A percentile compares a stretch with the other conserved stretches of the same genome.
These are phyloP conservation scores for Pheosia tremula DNA, from an alignment of 2,888 invertebrate species.

Conservation along the genomic window DNA sequence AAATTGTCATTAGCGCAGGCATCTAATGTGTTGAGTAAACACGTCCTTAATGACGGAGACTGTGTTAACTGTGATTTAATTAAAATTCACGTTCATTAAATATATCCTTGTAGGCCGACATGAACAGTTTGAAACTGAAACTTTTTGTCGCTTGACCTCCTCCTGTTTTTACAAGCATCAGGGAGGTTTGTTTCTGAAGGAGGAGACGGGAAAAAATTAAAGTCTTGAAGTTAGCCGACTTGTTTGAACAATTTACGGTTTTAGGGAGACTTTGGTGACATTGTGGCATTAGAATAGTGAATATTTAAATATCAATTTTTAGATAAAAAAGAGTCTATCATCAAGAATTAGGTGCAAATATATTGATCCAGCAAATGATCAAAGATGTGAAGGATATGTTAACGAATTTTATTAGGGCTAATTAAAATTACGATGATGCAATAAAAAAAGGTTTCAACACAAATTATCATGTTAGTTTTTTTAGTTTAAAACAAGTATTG, in stretches of 20 bases:
- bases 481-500: background rate
- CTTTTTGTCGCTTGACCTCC: conserved; percentile 29
- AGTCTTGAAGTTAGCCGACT: conserved; percentile 4
- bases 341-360: no score
- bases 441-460: no score
- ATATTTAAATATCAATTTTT: no score
- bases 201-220: background rate
- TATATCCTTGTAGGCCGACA: conserved; percentile 29
- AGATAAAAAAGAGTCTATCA: no score
- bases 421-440: no score
- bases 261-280: background rate
- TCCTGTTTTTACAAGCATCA: conserved; percentile 24
- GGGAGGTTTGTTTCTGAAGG: conserved; percentile 24
- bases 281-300: background rate
- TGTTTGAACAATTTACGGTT: background rate
- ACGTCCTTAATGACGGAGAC: conserved; percentile 35
- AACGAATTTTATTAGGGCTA: no score
- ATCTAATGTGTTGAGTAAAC: conserved; percentile 41
- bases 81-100: conserved; percentile 33
- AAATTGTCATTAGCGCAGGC: conserved; percentile 38
- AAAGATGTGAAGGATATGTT: no score
- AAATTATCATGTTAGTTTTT: background rate
- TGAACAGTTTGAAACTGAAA: conserved; percentile 21
- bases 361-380: no score
- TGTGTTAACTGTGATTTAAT: conserved; percentile 42